Percentiles rank a stretch among this genome's conserved stretches.
Evolutionary conservation across 2,113 vertebrate species (phyloP).

Genomic region (Anolis sagrei): DNA sequence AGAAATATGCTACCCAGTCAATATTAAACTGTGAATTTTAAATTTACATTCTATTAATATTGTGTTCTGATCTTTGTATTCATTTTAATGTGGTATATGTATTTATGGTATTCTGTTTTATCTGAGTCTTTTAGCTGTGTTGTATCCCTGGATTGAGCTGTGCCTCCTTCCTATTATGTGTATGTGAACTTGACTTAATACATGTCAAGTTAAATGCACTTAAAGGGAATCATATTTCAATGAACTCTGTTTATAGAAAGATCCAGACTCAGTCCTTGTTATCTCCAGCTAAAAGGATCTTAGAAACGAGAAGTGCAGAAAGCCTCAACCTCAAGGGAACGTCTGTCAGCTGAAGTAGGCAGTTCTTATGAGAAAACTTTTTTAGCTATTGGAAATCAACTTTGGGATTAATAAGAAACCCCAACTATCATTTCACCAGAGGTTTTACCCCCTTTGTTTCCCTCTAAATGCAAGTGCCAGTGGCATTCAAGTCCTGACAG

Average conservation of each 20-base stretch:
- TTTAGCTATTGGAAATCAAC: neutral
- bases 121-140: no score
- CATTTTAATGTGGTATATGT: no score
- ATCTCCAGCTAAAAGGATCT: neutral
- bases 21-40: no score
- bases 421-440: neutral
- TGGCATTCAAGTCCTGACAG: neutral
- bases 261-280: neutral
- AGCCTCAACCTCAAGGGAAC: neutral
- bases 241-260: neutral
- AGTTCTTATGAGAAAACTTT: neutral
- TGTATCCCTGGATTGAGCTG: accelerated
- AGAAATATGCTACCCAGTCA: no score
- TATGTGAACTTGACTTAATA: neutral
- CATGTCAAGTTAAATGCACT: neutral
- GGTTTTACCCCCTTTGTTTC: neutral
- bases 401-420: neutral
- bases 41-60: no score
- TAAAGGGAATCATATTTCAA: neutral
- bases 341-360: neutral
- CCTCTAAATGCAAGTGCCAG: neutral
- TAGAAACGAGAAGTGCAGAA: neutral
- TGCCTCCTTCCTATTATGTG: accelerated
- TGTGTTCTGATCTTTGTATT: no score
- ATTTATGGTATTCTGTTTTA: no score